Evolutionary conservation across 2,888 invertebrate species (phyloP).

Genomic region (Boloria euphrosyne): DNA sequence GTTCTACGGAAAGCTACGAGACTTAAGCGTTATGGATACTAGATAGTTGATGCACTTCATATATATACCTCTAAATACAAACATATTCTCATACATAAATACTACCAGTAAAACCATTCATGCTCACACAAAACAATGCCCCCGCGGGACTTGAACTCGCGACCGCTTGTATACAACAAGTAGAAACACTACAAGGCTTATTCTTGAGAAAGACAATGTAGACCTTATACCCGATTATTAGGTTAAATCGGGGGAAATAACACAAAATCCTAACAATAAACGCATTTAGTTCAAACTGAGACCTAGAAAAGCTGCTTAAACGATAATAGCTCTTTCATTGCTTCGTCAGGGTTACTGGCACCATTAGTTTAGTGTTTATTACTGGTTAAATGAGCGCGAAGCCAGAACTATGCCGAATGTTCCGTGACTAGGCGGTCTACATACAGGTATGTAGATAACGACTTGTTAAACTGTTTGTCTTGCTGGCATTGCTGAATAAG

Average conservation of each 20-base stretch:
- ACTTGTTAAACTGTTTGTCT: too few relatives aligned
- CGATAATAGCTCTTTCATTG: conserved; percentile 32
- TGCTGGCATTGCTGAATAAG: too few relatives aligned
- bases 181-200: too few relatives aligned
- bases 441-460: conserved; percentile 11
- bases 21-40: too few relatives aligned
- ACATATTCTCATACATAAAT: too few relatives aligned
- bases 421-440: conserved; percentile 26
- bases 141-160: too few relatives aligned
- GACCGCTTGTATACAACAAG: too few relatives aligned
- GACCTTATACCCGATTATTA: background rate
- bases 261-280: conserved; percentile 6
- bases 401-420: conserved; percentile 28
- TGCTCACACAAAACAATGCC: too few relatives aligned
- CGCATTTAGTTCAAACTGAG: conserved; percentile 16
- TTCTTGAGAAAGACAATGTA: background rate
- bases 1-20: too few relatives aligned
- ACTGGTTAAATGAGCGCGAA: conserved; percentile 28
- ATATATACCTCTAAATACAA: too few relatives aligned
- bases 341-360: conserved; percentile 32
- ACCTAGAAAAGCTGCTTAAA: conserved; percentile 26
- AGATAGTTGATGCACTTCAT: too few relatives aligned
- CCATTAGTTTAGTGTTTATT: conserved; percentile 35
- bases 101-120: too few relatives aligned
- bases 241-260: background rate